phyloP scores from a whole-genome alignment of 2,797 vertebrate genomes.

The Dromococcyx pavoninus region DNA sequence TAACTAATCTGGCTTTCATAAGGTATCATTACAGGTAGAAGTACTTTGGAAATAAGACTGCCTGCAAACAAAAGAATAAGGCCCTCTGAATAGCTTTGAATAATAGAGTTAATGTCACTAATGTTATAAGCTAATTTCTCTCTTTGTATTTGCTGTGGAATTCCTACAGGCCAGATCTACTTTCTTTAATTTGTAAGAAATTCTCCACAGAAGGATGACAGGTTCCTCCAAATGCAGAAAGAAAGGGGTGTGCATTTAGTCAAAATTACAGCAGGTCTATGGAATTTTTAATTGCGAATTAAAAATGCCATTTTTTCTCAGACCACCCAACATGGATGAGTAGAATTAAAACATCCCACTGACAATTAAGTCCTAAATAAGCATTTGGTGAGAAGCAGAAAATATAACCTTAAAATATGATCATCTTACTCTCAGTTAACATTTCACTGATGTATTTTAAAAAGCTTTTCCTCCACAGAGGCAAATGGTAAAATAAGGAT shows the following conservation, averaged over 20 bases:
- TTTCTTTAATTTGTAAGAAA: constrained; percentile 12
- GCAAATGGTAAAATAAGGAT: constrained; percentile 32
- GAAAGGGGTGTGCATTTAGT: constrained; percentile 15
- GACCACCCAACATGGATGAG: neutral
- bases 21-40: neutral
- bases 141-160: neutral
- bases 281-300: constrained; percentile 46
- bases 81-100: constrained; percentile 2
- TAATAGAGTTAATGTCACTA: neutral
- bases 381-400: neutral
- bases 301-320: constrained; percentile 5
- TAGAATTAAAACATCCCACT: constrained; percentile 28
- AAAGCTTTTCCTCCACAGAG: constrained; percentile 30
- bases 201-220: neutral
- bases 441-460: constrained; percentile 49
- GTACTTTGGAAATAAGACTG: neutral
- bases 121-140: constrained; percentile 18
- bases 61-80: constrained; percentile 8
- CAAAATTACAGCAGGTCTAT: constrained; percentile 35
- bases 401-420: constrained; percentile 31
- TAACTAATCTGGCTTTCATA: neutral
- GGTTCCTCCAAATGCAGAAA: neutral
- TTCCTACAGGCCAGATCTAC: neutral
- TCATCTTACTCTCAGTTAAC: constrained; percentile 39
- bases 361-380: constrained; percentile 8